phyloP scores from a whole-genome alignment of 2,113 vertebrate species.

The Tupaia tana region DNA sequence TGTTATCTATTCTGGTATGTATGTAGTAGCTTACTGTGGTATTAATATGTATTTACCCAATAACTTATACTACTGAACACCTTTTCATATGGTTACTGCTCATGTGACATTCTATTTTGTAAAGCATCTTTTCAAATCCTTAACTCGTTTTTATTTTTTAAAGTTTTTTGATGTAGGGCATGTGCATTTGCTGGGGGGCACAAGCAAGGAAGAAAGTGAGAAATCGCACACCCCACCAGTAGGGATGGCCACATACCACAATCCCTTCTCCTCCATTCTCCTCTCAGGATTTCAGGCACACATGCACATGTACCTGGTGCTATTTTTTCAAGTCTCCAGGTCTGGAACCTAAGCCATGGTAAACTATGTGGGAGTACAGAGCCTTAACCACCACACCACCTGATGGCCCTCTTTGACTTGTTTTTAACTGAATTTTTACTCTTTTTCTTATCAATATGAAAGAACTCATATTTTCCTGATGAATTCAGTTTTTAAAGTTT shows the following conservation, averaged over 20 bases:
- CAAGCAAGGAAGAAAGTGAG: no score
- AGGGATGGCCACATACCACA: no score
- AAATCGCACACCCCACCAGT: no score
- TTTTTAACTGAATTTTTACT: background rate
- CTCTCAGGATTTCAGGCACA: no score
- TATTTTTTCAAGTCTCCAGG: no score
- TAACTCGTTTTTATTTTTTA: background rate
- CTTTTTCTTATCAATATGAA: background rate
- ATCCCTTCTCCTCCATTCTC: no score
- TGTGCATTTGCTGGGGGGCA: no score
- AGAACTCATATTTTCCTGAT: background rate
- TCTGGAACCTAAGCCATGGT: no score
- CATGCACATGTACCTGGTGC: no score
- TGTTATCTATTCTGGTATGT: background rate
- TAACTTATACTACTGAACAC: background rate
- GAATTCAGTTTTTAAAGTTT: background rate
- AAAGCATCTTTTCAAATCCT: background rate
- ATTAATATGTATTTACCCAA: conserved; percentile 10
- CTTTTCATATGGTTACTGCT: background rate
- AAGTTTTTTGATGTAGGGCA: no score
- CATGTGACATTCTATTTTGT: background rate
- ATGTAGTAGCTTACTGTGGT: background rate
- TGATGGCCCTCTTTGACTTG: background rate
- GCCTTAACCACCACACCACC: no score
- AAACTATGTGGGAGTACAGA: no score